These are phyloP conservation scores for Heteractis magnifica DNA, from an alignment of 92 coral and sea anemone genomes.

Conservation along the genomic window DNA sequence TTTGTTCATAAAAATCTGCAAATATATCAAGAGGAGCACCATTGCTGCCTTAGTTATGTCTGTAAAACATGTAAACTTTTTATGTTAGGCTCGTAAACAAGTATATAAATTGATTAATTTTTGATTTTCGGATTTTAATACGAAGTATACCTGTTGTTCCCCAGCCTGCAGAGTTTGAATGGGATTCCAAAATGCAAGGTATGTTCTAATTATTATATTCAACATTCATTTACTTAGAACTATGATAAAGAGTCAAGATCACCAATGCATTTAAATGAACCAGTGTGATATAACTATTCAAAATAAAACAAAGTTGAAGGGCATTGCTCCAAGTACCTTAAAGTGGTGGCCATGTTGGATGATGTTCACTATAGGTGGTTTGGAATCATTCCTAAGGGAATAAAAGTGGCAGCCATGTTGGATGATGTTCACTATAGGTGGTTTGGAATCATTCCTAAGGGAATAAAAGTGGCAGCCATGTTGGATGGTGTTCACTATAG, in stretches of 20 bases:
- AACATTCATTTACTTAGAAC: too few species aligned
- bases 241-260: too few species aligned
- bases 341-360: neutral
- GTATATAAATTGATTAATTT: neutral
- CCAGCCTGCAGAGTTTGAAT: constrained; percentile 69
- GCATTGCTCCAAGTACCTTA: too few species aligned
- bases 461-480: neutral
- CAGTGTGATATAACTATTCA: neutral
- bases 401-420: neutral
- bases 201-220: neutral
- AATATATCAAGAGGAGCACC: too few species aligned
- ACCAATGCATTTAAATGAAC: too few species aligned
- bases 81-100: neutral
- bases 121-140: neutral
- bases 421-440: neutral
- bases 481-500: too few species aligned
- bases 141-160: neutral
- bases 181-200: constrained; percentile 72
- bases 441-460: neutral
- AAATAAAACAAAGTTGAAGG: too few species aligned
- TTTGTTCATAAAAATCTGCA: too few species aligned
- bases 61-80: too few species aligned
- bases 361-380: neutral
- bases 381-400: neutral
- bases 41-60: too few species aligned